Percentiles rank a stretch among this genome's conserved stretches.
Conservation (phyloP, 2,113 vertebrate genomes). For the Salvelinus namaycush region DNA sequence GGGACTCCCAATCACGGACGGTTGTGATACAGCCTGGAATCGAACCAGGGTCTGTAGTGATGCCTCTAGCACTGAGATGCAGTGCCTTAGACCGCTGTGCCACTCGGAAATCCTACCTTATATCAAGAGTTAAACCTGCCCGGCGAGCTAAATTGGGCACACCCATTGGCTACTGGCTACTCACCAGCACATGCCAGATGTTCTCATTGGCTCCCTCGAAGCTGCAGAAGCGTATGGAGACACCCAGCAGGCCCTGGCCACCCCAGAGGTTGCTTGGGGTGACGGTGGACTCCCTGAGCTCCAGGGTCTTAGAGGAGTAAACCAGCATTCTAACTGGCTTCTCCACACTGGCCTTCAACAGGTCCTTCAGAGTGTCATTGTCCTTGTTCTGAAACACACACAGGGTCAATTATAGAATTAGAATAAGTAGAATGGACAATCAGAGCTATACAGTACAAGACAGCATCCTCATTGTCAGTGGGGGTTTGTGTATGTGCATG, state of each 20-base stretch:
- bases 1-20: too few relatives aligned
- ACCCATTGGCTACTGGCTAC: constrained; percentile 44
- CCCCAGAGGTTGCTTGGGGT: constrained; percentile 99
- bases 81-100: too few relatives aligned
- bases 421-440: neutral
- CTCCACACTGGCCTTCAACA: constrained; percentile 96
- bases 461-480: too few relatives aligned
- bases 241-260: constrained; percentile 92
- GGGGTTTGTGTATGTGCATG: too few relatives aligned
- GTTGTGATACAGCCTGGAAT: too few relatives aligned
- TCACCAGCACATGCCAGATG: constrained; percentile 95
- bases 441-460: neutral
- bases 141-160: too few relatives aligned
- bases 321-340: constrained; percentile 98
- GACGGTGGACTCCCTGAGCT: constrained; percentile 92
- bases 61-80: too few relatives aligned
- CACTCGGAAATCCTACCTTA: neutral
- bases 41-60: too few relatives aligned
- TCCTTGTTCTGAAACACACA: constrained; percentile 89
- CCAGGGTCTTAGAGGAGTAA: constrained; percentile 97
- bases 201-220: constrained; percentile 99
- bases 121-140: neutral
- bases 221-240: constrained; percentile 99
- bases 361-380: constrained; percentile 95
- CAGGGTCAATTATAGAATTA: neutral